A percentile compares a stretch with the other conserved stretches of the same genome.
Conservation (phyloP, 2,797 vertebrate species). For the Rhynchonycteris naso region DNA sequence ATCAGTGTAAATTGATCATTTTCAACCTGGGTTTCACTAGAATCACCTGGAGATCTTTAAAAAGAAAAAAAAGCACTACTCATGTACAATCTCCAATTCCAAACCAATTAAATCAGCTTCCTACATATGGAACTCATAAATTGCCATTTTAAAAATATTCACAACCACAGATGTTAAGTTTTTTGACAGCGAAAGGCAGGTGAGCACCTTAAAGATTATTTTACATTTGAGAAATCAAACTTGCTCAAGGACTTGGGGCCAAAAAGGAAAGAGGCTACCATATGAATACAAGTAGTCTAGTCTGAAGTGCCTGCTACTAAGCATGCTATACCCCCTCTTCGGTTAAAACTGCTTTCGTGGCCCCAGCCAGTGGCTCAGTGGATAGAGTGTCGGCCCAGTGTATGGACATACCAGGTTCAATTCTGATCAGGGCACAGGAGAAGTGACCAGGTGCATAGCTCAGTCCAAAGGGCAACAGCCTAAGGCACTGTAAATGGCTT, state of each 20-base stretch:
- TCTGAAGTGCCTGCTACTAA: background rate
- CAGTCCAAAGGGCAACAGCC: no score
- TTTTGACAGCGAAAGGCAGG: constrained; percentile 8
- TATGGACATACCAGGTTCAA: no score
- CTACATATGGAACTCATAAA: background rate
- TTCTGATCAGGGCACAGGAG: no score
- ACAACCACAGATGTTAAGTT: background rate
- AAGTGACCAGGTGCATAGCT: no score
- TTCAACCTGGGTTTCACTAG: background rate
- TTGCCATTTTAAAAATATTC: background rate
- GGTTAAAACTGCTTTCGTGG: background rate
- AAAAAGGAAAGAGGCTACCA: background rate
- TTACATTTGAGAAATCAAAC: background rate
- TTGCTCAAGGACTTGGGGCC: background rate
- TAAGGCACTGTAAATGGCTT: no score
- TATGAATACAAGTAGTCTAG: background rate
- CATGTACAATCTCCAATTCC: background rate
- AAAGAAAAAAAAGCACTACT: background rate
- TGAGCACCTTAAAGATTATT: constrained; percentile 26
- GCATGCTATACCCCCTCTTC: background rate
- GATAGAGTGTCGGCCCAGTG: no score
- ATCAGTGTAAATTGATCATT: background rate
- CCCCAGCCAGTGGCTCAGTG: no score
- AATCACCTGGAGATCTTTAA: background rate
- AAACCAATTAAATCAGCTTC: constrained; percentile 34